Conservation (phyloP, 2,113 vertebrate genomes). For the Panurus biarmicus region DNA sequence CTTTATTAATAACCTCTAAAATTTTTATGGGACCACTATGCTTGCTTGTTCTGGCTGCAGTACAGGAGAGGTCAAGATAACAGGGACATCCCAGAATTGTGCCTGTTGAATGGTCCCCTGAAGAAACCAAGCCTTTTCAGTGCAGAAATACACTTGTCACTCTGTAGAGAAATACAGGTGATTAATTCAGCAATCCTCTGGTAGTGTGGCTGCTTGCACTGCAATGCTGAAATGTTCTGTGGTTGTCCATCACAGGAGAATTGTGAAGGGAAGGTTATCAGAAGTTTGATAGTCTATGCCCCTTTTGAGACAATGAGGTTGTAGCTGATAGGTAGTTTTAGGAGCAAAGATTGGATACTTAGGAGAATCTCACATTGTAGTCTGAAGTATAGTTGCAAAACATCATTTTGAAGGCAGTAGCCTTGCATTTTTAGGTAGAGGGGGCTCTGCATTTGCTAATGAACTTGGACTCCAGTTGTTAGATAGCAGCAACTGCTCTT, state of each 20-base stretch:
- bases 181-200: background rate
- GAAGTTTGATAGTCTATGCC: rapidly evolving
- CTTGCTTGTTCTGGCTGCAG: background rate
- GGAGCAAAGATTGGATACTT: background rate
- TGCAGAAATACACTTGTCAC: background rate
- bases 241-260: background rate
- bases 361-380: background rate
- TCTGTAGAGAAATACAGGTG: background rate
- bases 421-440: background rate
- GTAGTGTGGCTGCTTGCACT: background rate
- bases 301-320: background rate
- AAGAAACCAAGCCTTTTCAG: background rate
- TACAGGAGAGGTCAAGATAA: background rate
- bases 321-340: background rate
- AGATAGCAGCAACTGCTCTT: background rate
- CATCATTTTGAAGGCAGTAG: background rate
- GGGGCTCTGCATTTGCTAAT: background rate
- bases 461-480: background rate
- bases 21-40: background rate
- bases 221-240: rapidly evolving
- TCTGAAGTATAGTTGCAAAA: background rate
- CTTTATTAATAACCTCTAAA: background rate
- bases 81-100: background rate
- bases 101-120: background rate
- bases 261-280: background rate